Evolutionary conservation across 2,888 invertebrate species (phyloP).

Genomic region (Ennomos fuscantarius): DNA sequence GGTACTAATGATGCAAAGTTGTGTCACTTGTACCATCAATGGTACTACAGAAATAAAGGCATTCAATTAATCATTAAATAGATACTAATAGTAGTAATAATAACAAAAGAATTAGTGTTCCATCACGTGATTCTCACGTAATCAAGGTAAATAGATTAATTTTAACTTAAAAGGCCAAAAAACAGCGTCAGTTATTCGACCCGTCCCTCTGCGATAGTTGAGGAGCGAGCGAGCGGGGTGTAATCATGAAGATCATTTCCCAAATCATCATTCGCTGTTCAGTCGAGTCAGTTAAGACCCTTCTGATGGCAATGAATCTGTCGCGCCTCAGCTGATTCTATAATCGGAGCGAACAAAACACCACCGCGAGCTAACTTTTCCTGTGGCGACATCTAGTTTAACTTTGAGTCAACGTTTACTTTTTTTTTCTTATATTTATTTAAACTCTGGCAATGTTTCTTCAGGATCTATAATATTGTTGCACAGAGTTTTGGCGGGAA

Average conservation of each 20-base stretch:
- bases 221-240: constrained; percentile 60
- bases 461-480: too few relatives aligned
- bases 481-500: too few relatives aligned
- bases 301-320: constrained; percentile 51
- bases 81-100: too few relatives aligned
- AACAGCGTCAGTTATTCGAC: constrained; percentile 70
- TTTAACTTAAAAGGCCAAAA: constrained; percentile 47
- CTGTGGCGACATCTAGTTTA: constrained; percentile 34
- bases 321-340: not conserved
- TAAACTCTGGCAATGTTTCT: too few relatives aligned
- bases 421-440: too few relatives aligned
- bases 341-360: not conserved
- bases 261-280: constrained; percentile 78
- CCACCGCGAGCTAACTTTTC: constrained; percentile 30
- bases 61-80: too few relatives aligned
- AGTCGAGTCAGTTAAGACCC: constrained; percentile 83
- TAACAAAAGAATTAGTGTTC: too few relatives aligned
- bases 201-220: constrained; percentile 70
- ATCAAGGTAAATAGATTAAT: not conserved
- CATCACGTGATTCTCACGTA: too few relatives aligned
- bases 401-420: too few relatives aligned
- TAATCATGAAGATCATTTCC: constrained; percentile 70
- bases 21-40: too few relatives aligned
- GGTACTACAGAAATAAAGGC: too few relatives aligned
- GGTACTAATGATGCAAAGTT: too few relatives aligned